Percentiles rank a stretch among this genome's conserved stretches.
phyloP scores from a whole-genome alignment of 2,113 vertebrate genomes.

The Pachyramphus minor region DNA sequence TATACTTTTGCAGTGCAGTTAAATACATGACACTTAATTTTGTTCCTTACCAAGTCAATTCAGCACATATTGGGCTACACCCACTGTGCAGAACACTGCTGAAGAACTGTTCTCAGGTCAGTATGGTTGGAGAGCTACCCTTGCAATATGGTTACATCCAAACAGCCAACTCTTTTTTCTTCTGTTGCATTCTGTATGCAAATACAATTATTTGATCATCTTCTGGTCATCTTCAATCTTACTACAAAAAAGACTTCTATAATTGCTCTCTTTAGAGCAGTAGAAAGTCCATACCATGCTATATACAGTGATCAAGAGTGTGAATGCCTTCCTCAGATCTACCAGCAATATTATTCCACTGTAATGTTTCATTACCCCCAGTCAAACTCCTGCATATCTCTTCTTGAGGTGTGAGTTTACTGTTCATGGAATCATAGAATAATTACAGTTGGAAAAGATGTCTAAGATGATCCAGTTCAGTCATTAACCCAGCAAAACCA shows the following conservation, averaged over 20 bases:
- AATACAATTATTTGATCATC: background rate
- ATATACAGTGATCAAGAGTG: background rate
- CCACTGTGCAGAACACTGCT: background rate
- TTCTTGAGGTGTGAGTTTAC: background rate
- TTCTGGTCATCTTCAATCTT: background rate
- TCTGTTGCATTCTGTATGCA: background rate
- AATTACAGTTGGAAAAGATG: background rate
- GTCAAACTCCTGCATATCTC: background rate
- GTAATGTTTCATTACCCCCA: background rate
- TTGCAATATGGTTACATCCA: background rate
- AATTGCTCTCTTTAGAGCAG: background rate
- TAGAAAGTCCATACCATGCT: background rate
- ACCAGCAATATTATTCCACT: background rate
- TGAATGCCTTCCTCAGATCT: background rate
- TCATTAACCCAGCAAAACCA: background rate
- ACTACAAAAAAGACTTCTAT: background rate
- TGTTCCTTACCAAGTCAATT: background rate
- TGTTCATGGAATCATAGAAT: background rate
- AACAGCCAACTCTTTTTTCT: background rate
- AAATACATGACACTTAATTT: background rate
- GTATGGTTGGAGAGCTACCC: background rate
- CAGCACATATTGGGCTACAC: background rate
- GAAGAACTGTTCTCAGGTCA: background rate
- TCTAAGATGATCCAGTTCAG: background rate
- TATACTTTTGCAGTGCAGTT: background rate